These are phyloP conservation scores for Procambarus clarkii DNA, from an alignment of 1,140 invertebrate genomes.

Conservation along the genomic window DNA sequence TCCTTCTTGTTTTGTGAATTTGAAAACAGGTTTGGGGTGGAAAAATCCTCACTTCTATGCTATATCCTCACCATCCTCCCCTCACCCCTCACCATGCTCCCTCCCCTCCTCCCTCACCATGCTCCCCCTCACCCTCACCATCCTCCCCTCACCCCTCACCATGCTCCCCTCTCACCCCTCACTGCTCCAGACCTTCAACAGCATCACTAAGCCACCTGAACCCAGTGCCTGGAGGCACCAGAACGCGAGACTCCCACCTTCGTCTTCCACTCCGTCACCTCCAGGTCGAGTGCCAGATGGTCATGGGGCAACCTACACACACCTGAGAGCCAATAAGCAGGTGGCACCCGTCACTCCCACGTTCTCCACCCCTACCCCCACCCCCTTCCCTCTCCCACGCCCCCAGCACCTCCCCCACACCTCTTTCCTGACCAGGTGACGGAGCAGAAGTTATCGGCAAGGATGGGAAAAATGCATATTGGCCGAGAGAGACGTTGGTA, in stretches of 20 bases:
- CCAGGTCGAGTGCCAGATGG: not conserved
- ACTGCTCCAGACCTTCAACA: not conserved
- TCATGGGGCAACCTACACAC: not conserved
- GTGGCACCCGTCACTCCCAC: not conserved
- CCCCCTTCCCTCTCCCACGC: too few species aligned
- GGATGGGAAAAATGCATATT: not conserved
- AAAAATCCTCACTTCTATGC: not conserved
- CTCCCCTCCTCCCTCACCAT: not conserved
- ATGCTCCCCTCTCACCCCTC: not conserved
- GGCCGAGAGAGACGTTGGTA: not conserved
- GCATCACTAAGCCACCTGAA: too few species aligned
- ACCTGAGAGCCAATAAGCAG: not conserved
- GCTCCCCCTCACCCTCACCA: not conserved
- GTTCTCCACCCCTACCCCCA: too few species aligned
- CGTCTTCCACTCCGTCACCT: not conserved
- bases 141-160: not conserved
- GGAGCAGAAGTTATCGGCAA: not conserved
- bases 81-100: not conserved
- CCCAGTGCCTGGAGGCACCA: too few species aligned
- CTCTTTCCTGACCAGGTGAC: not conserved
- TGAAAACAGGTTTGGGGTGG: not conserved
- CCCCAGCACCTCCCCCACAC: too few species aligned
- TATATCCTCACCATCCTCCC: not conserved
- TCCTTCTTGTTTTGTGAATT: too few species aligned
- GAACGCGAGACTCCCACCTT: not conserved